Percentiles rank a stretch among this genome's conserved stretches.
Conservation (phyloP, 2,797 vertebrate species). For the Phalloptychus januarius region DNA sequence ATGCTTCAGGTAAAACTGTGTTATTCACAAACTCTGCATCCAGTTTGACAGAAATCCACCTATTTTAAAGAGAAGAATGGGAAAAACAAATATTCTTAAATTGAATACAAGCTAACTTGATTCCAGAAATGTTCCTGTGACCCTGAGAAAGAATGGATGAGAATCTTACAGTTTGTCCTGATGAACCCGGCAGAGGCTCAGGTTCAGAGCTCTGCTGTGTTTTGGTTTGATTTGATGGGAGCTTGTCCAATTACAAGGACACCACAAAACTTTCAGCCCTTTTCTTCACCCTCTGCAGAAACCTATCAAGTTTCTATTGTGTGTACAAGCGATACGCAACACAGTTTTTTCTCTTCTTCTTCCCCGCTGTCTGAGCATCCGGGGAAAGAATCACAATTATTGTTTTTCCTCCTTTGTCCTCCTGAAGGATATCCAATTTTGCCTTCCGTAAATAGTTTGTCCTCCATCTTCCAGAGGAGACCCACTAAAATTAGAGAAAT, state of each 20-base stretch:
- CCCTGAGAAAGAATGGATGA: not conserved
- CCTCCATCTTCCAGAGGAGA: slow-evolving; percentile 56
- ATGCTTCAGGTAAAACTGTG: not conserved
- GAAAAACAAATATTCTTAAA: not conserved
- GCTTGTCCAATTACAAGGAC: not conserved
- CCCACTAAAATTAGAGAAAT: slow-evolving; percentile 17
- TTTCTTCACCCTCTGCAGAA: not conserved
- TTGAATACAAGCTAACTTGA: not conserved
- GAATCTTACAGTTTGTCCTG: not conserved
- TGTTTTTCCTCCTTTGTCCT: slow-evolving; percentile 21
- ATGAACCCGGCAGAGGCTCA: not conserved
- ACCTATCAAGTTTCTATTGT: not conserved
- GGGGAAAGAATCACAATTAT: not conserved
- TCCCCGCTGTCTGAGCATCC: not conserved
- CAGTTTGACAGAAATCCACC: not conserved
- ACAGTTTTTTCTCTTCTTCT: not conserved
- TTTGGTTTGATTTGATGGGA: not conserved
- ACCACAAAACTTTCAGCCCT: not conserved
- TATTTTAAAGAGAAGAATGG: not conserved
- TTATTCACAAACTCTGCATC: not conserved
- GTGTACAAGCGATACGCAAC: not conserved
- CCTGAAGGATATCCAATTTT: slow-evolving; percentile 66
- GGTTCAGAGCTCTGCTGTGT: not conserved
- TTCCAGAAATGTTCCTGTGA: not conserved
- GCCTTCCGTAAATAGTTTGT: slow-evolving; percentile 58